phyloP scores from a whole-genome alignment of 2,797 vertebrate species.

The Sardinella longiceps region DNA sequence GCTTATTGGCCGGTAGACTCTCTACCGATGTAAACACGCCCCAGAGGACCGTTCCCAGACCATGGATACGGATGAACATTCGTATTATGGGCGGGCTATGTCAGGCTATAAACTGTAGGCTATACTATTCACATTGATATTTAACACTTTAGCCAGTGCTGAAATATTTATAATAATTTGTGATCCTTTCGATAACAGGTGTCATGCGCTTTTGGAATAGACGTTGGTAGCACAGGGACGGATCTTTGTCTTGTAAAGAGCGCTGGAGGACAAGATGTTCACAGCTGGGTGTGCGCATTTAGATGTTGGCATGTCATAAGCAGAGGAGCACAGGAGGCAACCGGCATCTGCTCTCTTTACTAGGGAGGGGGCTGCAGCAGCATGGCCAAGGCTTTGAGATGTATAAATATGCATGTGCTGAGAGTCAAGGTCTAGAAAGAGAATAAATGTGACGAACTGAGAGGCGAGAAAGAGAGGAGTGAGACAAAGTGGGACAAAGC shows the following conservation, averaged over 20 bases:
- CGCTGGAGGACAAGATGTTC: neutral
- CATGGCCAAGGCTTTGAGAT: neutral
- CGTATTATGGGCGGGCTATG: too few relatives aligned
- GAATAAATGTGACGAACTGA: neutral
- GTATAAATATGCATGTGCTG: neutral
- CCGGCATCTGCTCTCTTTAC: neutral
- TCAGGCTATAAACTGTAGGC: too few relatives aligned
- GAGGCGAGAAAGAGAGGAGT: neutral
- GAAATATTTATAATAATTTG: neutral
- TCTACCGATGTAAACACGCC: too few relatives aligned
- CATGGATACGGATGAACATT: too few relatives aligned
- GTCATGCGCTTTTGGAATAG: neutral
- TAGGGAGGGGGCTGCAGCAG: neutral
- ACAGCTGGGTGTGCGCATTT: neutral
- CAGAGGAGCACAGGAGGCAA: constrained; percentile 10
- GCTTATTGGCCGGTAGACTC: too few relatives aligned
- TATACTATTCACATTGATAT: too few relatives aligned
- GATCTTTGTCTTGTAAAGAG: neutral
- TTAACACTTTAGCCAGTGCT: neutral
- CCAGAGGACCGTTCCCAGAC: too few relatives aligned
- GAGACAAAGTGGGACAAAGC: neutral
- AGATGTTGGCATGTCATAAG: neutral
- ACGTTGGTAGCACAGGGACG: neutral
- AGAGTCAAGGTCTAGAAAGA: neutral
- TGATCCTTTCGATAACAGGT: neutral